Evolutionary conservation across 2,797 vertebrate genomes (phyloP), one percentile per base, ranked within the genome.

Genomic region (Euphonia xanthogaster): DNA sequence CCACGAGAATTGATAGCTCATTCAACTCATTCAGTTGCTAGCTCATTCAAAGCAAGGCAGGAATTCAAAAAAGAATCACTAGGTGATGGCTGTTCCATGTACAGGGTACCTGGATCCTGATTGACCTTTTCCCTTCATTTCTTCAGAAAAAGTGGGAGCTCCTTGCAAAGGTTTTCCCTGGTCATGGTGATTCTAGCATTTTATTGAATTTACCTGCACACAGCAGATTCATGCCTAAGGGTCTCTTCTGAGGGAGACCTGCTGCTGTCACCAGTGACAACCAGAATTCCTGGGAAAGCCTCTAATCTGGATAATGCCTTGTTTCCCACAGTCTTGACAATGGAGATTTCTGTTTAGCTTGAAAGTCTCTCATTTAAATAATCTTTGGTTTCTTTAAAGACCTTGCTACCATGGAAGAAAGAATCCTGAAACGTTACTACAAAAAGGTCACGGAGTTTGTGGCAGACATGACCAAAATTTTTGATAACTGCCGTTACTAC

Each of bases 401-500:
- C 97, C 99, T 99, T 92, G 98, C 99, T 76, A 99, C 99, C 93
- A 99, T 99, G 98, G 99, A 99, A 94, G 99, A 99, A 95, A 98
- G 99, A 97, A 95, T 99, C 94, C 98, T 99, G 97, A 99, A 98
- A 72, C 98, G 98, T 50, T 98, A 98, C 96, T 99, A 99, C 97
- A 98, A 99, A 97, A 99, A 99, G 97, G 98, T 99, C 96, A 99
- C 99, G 0, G 99, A 99, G 97, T 99, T 99, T 92, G 99, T 99
- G 96, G 99, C 99, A 67, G 99, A 99, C 97, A 99, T 99, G 99
- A 99, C 99, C 99, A 99, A 99, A 99, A 99, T 99, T 98, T 99
- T 99, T 94, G 99, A 99, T 98, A 99, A 99, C 98, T 99, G 99
- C 98, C 99, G 99, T 97, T 99, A 99, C 97, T 99, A 99, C 98